These are phyloP conservation scores for Premnoplex brunnescens DNA, from an alignment of 2,797 vertebrate species.

Conservation along the genomic window DNA sequence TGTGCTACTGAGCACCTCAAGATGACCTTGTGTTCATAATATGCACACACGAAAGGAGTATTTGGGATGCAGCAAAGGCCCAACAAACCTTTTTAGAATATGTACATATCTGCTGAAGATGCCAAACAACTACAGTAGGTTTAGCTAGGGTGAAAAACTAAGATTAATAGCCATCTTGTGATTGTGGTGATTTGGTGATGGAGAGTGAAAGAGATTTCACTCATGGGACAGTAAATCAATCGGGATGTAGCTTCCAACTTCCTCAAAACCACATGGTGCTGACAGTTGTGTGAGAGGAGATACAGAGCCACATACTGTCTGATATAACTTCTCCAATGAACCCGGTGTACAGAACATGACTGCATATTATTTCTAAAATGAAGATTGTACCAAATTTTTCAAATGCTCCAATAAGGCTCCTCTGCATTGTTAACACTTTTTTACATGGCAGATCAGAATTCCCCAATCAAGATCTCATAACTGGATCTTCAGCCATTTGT, in stretches of 20 bases:
- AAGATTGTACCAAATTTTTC: background rate
- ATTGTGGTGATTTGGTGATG: background rate
- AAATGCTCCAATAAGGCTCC: background rate
- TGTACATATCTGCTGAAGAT: background rate
- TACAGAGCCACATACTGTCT: background rate
- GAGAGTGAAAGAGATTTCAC: background rate
- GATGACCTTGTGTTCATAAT: background rate
- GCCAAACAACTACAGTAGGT: fast-evolving
- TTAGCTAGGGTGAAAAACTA: background rate
- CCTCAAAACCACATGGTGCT: background rate
- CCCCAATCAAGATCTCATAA: background rate
- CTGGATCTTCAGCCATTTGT: background rate
- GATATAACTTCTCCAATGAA: background rate
- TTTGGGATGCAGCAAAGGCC: background rate
- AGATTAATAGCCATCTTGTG: background rate
- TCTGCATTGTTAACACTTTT: background rate
- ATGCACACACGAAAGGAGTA: background rate
- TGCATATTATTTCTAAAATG: background rate
- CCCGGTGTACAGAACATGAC: background rate
- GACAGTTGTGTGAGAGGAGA: background rate
- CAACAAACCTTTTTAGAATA: background rate
- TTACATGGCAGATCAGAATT: background rate
- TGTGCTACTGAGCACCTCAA: background rate
- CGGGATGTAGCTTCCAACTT: background rate
- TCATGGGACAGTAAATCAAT: background rate